Conservation (phyloP, 2,113 vertebrate genomes). For the Helogale parvula region DNA sequence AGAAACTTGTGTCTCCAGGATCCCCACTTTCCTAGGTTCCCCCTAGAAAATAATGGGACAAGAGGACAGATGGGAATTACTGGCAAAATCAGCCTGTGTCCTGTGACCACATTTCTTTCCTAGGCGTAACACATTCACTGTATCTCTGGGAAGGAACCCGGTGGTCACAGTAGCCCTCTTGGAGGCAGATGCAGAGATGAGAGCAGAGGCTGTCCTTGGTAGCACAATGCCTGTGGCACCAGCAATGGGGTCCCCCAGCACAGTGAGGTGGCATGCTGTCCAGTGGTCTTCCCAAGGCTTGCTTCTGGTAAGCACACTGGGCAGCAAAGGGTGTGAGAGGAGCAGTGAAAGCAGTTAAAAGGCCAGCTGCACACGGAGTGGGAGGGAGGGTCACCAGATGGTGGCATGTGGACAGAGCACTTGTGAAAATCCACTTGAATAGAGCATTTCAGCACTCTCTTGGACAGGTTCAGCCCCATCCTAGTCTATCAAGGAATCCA, state of each 20-base stretch:
- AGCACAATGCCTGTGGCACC: rapidly evolving
- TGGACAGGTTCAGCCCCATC: neutral
- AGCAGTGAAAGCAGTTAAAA: neutral
- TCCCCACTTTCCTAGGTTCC: neutral
- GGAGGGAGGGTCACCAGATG: neutral
- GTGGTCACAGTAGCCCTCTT: neutral
- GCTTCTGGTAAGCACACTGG: neutral
- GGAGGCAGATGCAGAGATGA: neutral
- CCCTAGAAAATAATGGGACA: neutral
- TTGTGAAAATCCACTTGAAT: neutral
- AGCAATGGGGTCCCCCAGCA: neutral
- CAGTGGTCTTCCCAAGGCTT: neutral
- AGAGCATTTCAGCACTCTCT: neutral
- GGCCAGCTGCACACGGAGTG: neutral
- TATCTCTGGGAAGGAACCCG: neutral
- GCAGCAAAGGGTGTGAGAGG: neutral
- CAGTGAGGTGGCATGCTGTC: rapidly evolving
- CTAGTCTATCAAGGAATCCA: neutral
- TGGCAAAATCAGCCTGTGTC: neutral
- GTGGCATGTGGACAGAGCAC: rapidly evolving
- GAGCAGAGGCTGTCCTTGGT: neutral
- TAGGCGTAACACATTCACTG: neutral
- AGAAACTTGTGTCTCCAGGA: neutral
- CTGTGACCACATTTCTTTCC: neutral
- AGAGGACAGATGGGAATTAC: neutral